Conservation (phyloP, 2,113 vertebrate species). For the Tupaia tana region DNA sequence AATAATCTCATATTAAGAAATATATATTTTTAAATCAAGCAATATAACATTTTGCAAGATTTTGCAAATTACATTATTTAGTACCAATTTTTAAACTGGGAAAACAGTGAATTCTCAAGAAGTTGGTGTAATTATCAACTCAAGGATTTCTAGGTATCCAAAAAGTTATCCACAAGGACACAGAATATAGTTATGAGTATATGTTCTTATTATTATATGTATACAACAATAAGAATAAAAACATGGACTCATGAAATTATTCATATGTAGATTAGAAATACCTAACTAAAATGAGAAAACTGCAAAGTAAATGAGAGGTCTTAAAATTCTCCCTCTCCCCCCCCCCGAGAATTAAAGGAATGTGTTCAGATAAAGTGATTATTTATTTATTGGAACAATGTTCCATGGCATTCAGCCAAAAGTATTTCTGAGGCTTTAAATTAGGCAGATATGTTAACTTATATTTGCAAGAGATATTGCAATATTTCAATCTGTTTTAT, state of each 20-base stretch:
- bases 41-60: not conserved
- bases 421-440: not conserved
- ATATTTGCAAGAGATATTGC: not conserved
- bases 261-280: not conserved
- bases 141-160: conserved; percentile 8
- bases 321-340: not conserved
- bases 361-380: not conserved
- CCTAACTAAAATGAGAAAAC: not conserved
- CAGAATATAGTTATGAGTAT: not conserved
- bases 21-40: not conserved
- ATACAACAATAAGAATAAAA: not conserved
- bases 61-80: not conserved
- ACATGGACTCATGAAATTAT: not conserved
- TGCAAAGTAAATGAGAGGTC: not conserved
- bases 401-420: not conserved
- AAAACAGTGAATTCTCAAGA: not conserved
- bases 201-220: not conserved
- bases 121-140: not conserved
- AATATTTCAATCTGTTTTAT: not conserved
- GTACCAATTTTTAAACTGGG: not conserved
- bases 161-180: not conserved
- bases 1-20: not conserved
- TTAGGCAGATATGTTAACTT: not conserved
- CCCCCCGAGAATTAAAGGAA: not conserved
- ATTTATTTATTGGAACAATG: not conserved